Evolutionary conservation across 2,113 vertebrate species (phyloP), one percentile per base, ranked within the genome.

Genomic region (Sclerurus mexicanus): DNA sequence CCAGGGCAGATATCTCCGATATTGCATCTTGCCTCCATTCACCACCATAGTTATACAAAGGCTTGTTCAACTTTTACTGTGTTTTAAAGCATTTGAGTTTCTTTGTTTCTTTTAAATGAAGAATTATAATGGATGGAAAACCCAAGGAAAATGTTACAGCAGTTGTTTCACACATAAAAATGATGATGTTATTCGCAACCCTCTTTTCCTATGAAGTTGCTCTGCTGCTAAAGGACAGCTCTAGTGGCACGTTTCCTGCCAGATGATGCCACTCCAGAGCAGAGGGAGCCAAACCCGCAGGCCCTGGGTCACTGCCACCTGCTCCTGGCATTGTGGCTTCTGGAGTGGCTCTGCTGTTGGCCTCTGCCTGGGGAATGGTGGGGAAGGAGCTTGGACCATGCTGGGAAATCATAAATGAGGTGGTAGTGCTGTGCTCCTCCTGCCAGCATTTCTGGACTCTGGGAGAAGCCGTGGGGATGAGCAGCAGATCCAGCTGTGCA

Each of bases 211-310:
- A 3, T 33, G 56, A 40, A 22, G 3, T 5, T 46, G 8, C 27
- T 27, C n/a, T 71, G 4, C 58, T 81, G 46, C 75, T 59, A 1
- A 71, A 77, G 60, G 55, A 8, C 46, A 67, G 42, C 27, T 86
- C 39, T 39, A 25, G 8, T 24, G 39, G 68, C 72, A 22, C 0
- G 0, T 23, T 42, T 30, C 62, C 71, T 63, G 58, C 17, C 24
- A 6, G 10, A n/a, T 60, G 35, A 7, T 76, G 76, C 42, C 25
- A 11, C 46, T 60, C 14, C 53, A 35, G 68, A 39, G 5, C 46
- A 74, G 44, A 31, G 31, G 49, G 30, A 35, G 59, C 64, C 89
- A 78, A 63, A 4, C 35, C 64, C n/a, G 25, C 0, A 0, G 37
- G 30, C 77, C 50, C 4, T 2, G n/a, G 66, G 20, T 40, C n/a